phyloP scores from a whole-genome alignment of 2,888 invertebrate genomes.

The Metalampra italica region DNA sequence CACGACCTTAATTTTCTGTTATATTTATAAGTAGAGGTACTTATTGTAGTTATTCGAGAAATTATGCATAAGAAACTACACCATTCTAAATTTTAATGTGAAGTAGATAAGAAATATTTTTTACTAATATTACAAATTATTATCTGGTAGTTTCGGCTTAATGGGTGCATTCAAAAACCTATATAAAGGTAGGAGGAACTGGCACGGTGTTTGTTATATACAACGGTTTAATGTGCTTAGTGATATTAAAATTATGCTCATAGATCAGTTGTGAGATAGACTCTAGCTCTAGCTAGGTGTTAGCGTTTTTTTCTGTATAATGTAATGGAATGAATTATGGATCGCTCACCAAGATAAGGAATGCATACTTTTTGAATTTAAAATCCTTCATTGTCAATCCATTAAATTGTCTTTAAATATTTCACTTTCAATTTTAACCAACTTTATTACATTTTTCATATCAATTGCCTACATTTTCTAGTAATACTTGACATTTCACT shows the following conservation, averaged over 20 bases:
- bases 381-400: no score
- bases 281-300: conserved; percentile 68
- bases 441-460: conserved; percentile 1
- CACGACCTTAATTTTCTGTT: conserved; percentile 34
- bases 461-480: conserved; percentile 16
- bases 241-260: conserved; percentile 71
- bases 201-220: conserved; percentile 45
- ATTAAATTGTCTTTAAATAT: background rate
- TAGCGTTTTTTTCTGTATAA: conserved; percentile 50
- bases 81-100: conserved; percentile 58
- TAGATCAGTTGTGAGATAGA: conserved; percentile 73
- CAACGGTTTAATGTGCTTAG: conserved; percentile 64
- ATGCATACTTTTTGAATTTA: background rate
- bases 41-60: conserved; percentile 42
- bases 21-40: conserved; percentile 50
- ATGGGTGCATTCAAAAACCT: conserved; percentile 43
- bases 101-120: conserved; percentile 56
- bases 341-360: conserved; percentile 33
- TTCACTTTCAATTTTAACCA: background rate
- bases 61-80: conserved; percentile 43
- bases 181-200: conserved; percentile 26
- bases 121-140: conserved; percentile 48
- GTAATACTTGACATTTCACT: conserved; percentile 21
- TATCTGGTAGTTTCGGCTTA: conserved; percentile 53
- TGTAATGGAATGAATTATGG: conserved; percentile 36